Evolutionary conservation across 2,888 invertebrate species (phyloP).

Genomic region (Sminthurinus aureus): DNA sequence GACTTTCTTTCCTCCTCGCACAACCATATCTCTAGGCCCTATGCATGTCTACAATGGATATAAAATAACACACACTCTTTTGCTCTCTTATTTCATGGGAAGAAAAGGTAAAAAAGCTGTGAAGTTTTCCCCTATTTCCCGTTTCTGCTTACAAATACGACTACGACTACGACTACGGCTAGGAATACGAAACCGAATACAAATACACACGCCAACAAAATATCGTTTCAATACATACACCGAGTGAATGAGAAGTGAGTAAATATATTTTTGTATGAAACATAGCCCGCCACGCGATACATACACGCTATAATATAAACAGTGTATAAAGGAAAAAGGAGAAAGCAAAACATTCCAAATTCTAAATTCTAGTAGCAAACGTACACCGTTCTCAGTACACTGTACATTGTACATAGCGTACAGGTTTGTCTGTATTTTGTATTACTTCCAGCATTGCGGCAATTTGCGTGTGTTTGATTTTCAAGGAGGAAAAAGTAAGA

Average conservation of each 20-base stretch:
- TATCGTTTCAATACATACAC: neutral
- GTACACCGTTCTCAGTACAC: neutral
- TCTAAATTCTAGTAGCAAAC: neutral
- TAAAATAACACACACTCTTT: neutral
- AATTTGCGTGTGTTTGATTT: neutral
- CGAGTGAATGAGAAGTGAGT: too few relatives aligned
- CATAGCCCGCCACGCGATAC: too few relatives aligned
- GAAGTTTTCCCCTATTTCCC: neutral
- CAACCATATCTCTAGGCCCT: neutral
- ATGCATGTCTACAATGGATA: too few relatives aligned
- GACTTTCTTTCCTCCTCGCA: neutral
- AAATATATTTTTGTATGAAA: too few relatives aligned
- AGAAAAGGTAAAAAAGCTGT: neutral
- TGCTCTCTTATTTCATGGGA: neutral
- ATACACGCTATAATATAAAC: too few relatives aligned
- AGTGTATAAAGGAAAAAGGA: too few relatives aligned
- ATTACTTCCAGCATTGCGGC: constrained; percentile 13
- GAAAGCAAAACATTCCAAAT: too few relatives aligned
- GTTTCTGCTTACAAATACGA: too few relatives aligned
- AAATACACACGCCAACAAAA: neutral
- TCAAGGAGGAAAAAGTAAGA: neutral
- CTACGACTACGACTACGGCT: neutral
- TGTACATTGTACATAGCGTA: neutral
- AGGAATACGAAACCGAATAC: neutral
- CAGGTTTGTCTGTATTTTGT: neutral